Evolutionary conservation across 2,888 invertebrate species (phyloP), one percentile per base, ranked within the genome.

Genomic region (Podotricha telesiphe): DNA sequence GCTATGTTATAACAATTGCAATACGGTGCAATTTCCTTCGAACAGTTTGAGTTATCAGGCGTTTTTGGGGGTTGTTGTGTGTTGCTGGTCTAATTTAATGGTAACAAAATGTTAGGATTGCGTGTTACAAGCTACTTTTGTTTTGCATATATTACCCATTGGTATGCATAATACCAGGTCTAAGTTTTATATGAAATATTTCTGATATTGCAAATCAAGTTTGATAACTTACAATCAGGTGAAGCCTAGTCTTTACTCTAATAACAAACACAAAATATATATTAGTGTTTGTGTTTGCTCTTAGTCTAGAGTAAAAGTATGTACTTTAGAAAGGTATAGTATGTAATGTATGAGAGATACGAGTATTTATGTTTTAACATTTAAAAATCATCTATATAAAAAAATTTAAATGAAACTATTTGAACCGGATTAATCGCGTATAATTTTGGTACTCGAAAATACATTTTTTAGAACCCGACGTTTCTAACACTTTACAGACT

Each of bases 101-200:
- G 80, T 88, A 89, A 89, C 89, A 88, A 91, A 92, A 92, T 91
- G 91, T 87, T 79, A 81, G 84, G 82, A 86, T 92, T 83, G 91
- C 91, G 91, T 92, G 91, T 84, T 86, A 83, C 81, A 79, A 78
- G 76, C 80, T 86, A 91, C 87, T 91, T 91, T 90, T 81, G 83
- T 89, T 92, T 91, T 90, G 91, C 91, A 91, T 91, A 89, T 84
- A 89, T 91, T 88, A 89, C 81, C 77, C 76, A 79, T 73, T 69
- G 73, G 67, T 73, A 73, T 75, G 71, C 75, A 75, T 75, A 74
- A 73, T 71, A 63, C 67, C 59, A 67, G 73, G 58, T 67, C 48
- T 64, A 58, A 65, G 66, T 71, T 70, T 67, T 40, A 61, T 48
- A 56, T 19, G 64, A 67, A 70, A 64, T 68, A 73, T 70, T 73